Conservation (phyloP, 2,888 invertebrate species). For the Lypha dubia region DNA sequence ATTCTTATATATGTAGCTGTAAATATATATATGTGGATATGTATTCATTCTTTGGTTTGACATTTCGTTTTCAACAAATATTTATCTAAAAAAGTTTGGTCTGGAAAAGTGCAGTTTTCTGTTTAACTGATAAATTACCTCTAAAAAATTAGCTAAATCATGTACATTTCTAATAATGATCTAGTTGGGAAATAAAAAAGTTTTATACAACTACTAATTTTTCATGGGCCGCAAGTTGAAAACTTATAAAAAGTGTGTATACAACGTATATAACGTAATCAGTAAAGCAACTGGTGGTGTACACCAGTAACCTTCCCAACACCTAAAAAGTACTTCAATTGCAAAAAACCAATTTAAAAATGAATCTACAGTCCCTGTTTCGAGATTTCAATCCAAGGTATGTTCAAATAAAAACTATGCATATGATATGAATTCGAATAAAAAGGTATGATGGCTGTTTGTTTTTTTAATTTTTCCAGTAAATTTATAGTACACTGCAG, state of each 20-base stretch:
- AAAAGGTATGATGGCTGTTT: neutral
- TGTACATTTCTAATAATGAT: neutral
- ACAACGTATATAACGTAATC: neutral
- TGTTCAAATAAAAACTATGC: neutral
- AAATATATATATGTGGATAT: no score
- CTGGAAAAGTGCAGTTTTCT: slow-evolving; percentile 28
- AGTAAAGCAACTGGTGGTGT: slow-evolving; percentile 65
- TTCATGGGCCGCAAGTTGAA: neutral
- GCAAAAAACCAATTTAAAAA: slow-evolving; percentile 78
- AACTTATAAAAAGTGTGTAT: neutral
- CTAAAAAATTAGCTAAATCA: slow-evolving; percentile 14
- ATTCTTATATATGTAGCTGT: no score
- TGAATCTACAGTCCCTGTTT: slow-evolving; percentile 95
- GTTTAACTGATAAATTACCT: slow-evolving; percentile 2
- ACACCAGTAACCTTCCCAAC: slow-evolving; percentile 18
- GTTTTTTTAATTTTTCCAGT: slow-evolving; percentile 86
- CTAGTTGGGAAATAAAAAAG: neutral
- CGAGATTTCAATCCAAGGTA: slow-evolving; percentile 97
- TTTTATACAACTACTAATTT: neutral
- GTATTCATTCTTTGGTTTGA: slow-evolving; percentile 41
- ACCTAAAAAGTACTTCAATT: slow-evolving; percentile 21
- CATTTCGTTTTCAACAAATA: slow-evolving; percentile 36
- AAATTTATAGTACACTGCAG: slow-evolving; percentile 98
- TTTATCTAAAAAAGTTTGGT: slow-evolving; percentile 23
- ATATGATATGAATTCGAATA: neutral